Percentiles rank a stretch among this genome's conserved stretches.
phyloP scores from a whole-genome alignment of 1,140 invertebrate species.

The Chionoecetes opilio region DNA sequence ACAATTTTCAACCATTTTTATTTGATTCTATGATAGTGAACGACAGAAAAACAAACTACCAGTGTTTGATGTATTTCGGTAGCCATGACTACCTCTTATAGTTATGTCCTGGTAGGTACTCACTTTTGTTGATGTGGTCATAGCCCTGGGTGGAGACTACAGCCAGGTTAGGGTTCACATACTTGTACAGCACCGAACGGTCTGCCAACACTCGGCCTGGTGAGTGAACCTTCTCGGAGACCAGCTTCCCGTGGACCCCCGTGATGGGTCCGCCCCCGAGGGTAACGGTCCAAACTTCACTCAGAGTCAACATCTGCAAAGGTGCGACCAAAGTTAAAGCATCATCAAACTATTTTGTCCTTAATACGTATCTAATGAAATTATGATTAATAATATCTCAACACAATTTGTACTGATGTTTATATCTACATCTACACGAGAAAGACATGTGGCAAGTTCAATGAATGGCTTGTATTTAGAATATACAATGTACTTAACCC shows the following conservation, averaged over 20 bases:
- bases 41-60: too few species aligned
- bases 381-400: too few species aligned
- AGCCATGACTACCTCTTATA: too few species aligned
- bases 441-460: neutral
- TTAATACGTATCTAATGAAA: neutral
- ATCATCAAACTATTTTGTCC: neutral
- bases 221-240: constrained; percentile 95
- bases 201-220: constrained; percentile 97
- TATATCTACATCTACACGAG: neutral
- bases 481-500: too few species aligned
- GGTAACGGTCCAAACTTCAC: constrained; percentile 81
- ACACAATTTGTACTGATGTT: too few species aligned
- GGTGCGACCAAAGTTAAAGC: neutral
- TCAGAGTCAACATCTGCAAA: constrained; percentile 64
- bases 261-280: constrained; percentile 87
- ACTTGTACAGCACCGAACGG: constrained; percentile 98
- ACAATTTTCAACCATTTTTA: neutral
- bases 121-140: constrained; percentile 88
- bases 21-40: too few species aligned
- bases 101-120: constrained; percentile 80
- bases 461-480: too few species aligned
- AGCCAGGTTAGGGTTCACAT: constrained; percentile 98
- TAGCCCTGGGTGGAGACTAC: constrained; percentile 92
- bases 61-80: too few species aligned
- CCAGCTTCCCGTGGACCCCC: constrained; percentile 88